Base-by-base conservation (phyloP, 1,140 invertebrate genomes). In the Goniozus legneri region DNA sequence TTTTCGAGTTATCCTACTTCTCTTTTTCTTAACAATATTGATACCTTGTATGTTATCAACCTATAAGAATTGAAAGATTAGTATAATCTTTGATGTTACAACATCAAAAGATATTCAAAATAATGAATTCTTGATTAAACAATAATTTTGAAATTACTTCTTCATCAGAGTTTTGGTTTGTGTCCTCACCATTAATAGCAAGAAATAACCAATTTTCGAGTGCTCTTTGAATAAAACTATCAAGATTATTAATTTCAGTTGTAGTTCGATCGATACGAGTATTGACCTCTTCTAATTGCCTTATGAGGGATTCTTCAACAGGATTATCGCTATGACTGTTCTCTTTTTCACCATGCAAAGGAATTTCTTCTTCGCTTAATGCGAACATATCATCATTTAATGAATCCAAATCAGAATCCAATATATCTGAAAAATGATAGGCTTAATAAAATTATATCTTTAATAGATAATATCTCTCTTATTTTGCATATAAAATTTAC, bases 261-360 rank as follows among this genome's bases (percentile, higher is more conserved):
- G 40, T 60, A 0, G 47, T 42, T 22, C 27, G 41, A 1, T 57
- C 47, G 2, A 74, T 61, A 41, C 54, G 56, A 3, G 57, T 47
- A 32, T 58, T 21, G 0, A 63, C 42, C 20, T 51, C 47, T 2
- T 47, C 13, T 2, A 67, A 30, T 24, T 69, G 56, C 24, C 62
- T 61, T 12, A 48, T 34, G 31, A 74, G 47, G 39, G 64, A 36
- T 12, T 71, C 65, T 14, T 69, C 56, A 1, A 73, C 32, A 0
- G 71, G 69, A 56, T 72, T 72, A n/a, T 1, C 15, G 22, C 24
- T 42, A 16, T 4, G n/a, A 1, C 2, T 20, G 14, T 2, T 32
- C n/a, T n/a, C n/a, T n/a, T n/a, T n/a, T n/a, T n/a, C n/a, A n/a
- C n/a, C n/a, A n/a, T n/a, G n/a, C 14, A 19, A 31, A 2, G 14